These are phyloP conservation scores for Erythrolamprus reginae DNA, from an alignment of 2,113 vertebrate species.

Conservation along the genomic window DNA sequence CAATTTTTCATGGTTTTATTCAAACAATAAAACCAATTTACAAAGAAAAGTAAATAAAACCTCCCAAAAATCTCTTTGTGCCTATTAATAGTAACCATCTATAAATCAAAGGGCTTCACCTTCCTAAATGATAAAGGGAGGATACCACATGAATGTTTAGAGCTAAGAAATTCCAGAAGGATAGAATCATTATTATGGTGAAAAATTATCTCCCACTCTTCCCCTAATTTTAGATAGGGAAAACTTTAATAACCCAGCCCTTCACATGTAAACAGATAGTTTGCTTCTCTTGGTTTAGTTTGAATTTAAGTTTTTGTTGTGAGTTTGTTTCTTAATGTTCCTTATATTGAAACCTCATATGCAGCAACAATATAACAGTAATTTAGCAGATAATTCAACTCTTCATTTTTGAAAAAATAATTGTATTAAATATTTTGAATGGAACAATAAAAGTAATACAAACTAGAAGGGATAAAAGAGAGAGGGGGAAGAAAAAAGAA, in stretches of 20 bases:
- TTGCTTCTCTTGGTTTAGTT: not conserved
- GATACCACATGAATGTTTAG: not conserved
- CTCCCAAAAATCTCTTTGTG: not conserved
- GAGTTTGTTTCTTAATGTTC: not conserved
- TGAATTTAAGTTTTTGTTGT: not conserved
- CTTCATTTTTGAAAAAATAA: not conserved
- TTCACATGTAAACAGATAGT: not conserved
- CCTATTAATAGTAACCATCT: not conserved
- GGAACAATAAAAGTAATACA: not conserved
- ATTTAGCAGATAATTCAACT: not conserved
- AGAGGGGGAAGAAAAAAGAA: not conserved
- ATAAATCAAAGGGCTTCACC: not conserved
- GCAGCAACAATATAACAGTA: not conserved
- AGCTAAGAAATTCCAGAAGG: not conserved
- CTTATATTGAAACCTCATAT: not conserved
- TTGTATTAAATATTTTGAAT: not conserved
- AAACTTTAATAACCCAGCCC: not conserved
- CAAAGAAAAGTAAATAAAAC: not conserved
- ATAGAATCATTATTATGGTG: not conserved
- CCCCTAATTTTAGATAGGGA: not conserved
- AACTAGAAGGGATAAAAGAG: not conserved
- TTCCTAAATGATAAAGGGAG: not conserved
- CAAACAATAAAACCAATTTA: not conserved
- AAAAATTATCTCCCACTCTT: not conserved
- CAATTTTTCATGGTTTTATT: not conserved